phyloP scores from a whole-genome alignment of 2,888 invertebrate genomes.

The Spicauda simplicius region DNA sequence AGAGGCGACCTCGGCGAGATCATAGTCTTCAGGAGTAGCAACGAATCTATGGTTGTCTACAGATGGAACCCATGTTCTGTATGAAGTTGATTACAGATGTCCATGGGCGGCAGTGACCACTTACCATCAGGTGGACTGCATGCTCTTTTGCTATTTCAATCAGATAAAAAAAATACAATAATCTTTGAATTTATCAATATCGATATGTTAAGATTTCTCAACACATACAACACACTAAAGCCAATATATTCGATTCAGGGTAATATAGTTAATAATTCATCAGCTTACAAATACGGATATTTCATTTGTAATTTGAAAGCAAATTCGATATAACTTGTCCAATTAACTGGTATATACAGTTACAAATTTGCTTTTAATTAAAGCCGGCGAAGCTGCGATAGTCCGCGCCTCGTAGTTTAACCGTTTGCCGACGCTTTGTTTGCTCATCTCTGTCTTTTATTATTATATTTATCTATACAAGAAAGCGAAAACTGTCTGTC shows the following conservation, averaged over 20 bases:
- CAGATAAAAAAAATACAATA: too few species aligned
- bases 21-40: too few species aligned
- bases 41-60: too few species aligned
- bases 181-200: too few species aligned
- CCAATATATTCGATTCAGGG: background rate
- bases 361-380: slow-evolving; percentile 45
- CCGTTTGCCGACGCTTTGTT: slow-evolving; percentile 33
- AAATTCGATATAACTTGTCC: slow-evolving; percentile 39
- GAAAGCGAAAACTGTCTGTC: background rate
- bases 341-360: slow-evolving; percentile 41
- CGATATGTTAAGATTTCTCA: too few species aligned
- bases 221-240: background rate
- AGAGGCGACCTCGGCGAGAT: too few species aligned
- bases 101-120: too few species aligned
- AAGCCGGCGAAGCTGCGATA: slow-evolving; percentile 27
- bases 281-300: slow-evolving; percentile 1
- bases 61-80: too few species aligned
- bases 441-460: slow-evolving; percentile 19
- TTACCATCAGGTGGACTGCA: too few species aligned
- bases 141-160: too few species aligned
- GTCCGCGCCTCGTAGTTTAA: slow-evolving; percentile 31
- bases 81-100: too few species aligned
- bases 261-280: background rate
- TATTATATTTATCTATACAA: slow-evolving; percentile 3
- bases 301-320: slow-evolving; percentile 34